Conservation (phyloP, 2,888 invertebrate species). For the Drosophila acutilabella region DNA sequence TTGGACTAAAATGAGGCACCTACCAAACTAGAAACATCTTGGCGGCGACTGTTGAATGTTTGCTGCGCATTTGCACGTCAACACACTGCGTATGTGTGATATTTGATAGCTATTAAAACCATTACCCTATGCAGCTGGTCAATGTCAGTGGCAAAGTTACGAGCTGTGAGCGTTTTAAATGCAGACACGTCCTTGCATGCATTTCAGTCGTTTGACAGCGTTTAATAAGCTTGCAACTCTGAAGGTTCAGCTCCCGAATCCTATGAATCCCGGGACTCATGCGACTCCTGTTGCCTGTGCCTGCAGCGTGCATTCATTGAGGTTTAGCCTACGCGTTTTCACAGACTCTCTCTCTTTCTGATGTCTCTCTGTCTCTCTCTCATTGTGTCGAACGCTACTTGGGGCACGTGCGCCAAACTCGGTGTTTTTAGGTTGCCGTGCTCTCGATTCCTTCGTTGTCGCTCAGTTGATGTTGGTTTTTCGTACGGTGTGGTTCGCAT, state of each 20-base stretch:
- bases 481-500: slow-evolving; percentile 71
- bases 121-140: slow-evolving; percentile 11
- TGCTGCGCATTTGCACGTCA: slow-evolving; percentile 5
- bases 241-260: background rate
- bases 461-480: slow-evolving; percentile 78
- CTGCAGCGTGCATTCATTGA: slow-evolving; percentile 54
- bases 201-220: slow-evolving; percentile 47
- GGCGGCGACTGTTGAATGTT: background rate
- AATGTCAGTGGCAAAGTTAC: slow-evolving; percentile 30
- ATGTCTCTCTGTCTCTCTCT: slow-evolving; percentile 2
- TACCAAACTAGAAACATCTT: background rate
- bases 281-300: slow-evolving; percentile 9
- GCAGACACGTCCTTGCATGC: slow-evolving; percentile 61
- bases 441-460: slow-evolving; percentile 22
- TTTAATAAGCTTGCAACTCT: slow-evolving; percentile 29
- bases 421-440: slow-evolving; percentile 11
- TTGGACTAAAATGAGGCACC: slow-evolving; percentile 2
- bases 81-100: slow-evolving; percentile 55
- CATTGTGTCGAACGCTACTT: slow-evolving; percentile 32
- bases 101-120: slow-evolving; percentile 43
- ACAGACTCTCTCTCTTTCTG: slow-evolving; percentile 4
- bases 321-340: slow-evolving; percentile 17
- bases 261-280: background rate
- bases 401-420: slow-evolving; percentile 63
- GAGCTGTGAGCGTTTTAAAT: slow-evolving; percentile 36